Evolutionary conservation across 2,113 vertebrate genomes (phyloP).

Genomic region (Meriones unguiculatus): DNA sequence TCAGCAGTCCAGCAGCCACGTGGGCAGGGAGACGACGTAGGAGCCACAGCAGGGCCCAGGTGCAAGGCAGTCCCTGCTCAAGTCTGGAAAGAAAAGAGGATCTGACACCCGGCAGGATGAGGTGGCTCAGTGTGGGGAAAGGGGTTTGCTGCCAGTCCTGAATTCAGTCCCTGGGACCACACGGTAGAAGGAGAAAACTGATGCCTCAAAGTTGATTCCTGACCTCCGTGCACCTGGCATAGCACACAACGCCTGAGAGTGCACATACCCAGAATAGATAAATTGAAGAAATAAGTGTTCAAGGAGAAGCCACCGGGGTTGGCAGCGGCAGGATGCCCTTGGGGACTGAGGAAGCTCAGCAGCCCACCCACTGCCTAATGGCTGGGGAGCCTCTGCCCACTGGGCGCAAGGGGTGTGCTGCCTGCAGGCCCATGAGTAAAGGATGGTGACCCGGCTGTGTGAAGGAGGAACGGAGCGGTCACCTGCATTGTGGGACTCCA

Average conservation of each 20-base stretch:
- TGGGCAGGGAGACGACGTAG: background rate
- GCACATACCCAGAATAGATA: background rate
- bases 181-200: background rate
- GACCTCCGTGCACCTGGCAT: background rate
- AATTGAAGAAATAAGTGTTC: background rate
- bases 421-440: fast-evolving
- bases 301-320: background rate
- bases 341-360: background rate
- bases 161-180: background rate
- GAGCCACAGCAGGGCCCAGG: background rate
- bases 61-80: background rate
- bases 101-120: background rate
- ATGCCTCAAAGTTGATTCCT: background rate
- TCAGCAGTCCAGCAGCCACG: background rate
- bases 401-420: background rate
- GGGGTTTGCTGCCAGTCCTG: background rate
- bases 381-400: background rate
- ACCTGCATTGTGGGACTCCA: too few species aligned
- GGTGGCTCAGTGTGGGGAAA: background rate
- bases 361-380: fast-evolving
- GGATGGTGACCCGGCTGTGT: fast-evolving
- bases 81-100: background rate
- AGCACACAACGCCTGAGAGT: background rate
- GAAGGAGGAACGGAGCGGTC: background rate
- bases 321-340: background rate